phyloP scores from a whole-genome alignment of 2,888 invertebrate species.

The Galerucella nymphaeae region DNA sequence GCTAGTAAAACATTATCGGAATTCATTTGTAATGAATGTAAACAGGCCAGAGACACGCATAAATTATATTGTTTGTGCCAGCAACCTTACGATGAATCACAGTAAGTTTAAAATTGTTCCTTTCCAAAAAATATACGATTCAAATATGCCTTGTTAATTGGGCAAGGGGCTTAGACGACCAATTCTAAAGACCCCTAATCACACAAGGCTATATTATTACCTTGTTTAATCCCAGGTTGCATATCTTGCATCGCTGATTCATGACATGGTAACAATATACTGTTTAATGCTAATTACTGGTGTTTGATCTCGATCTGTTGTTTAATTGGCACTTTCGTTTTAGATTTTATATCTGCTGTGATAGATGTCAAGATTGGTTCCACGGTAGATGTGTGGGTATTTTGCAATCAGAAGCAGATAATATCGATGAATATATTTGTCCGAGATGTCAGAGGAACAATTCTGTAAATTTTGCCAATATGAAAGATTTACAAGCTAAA shows the following conservation, averaged over 20 bases:
- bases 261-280: conserved; percentile 1
- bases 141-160: not conserved
- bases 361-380: conserved; percentile 99
- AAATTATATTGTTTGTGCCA: conserved; percentile 96
- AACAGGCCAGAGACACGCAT: conserved; percentile 86
- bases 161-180: not conserved
- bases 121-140: not conserved
- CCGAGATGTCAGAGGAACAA: conserved; percentile 94
- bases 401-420: conserved; percentile 91
- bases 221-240: conserved; percentile 5
- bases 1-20: conserved; percentile 91
- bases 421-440: conserved; percentile 96
- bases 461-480: conserved; percentile 88
- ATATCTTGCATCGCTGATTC: conserved; percentile 2
- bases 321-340: conserved; percentile 1
- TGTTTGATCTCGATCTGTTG: not conserved
- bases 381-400: conserved; percentile 98
- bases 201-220: conserved; percentile 10
- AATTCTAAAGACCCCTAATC: not conserved
- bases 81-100: conserved; percentile 96
- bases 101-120: conserved; percentile 71
- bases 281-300: not conserved
- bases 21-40: conserved; percentile 89
- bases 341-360: conserved; percentile 99
- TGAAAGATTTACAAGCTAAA: conserved; percentile 82